Base-by-base conservation (phyloP, 2,113 vertebrate genomes). In the Callopanchax toddi region DNA sequence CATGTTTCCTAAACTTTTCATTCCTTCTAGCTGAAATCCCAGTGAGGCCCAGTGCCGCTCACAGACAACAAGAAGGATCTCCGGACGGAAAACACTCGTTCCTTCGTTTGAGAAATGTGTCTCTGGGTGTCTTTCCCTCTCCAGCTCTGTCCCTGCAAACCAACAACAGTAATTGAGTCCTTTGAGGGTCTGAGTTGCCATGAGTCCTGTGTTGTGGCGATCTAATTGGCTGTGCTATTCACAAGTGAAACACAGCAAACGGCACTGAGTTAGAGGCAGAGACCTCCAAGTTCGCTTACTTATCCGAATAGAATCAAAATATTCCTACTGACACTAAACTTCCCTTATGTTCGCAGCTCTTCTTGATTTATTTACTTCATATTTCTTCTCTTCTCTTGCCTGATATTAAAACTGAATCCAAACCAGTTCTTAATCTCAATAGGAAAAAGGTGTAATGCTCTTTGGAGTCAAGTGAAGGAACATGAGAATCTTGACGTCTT, bases 111-210 rank as follows among this genome's bases (percentile, higher is more conserved):
- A 78, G 67, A 67, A 82, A 73, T 81, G 22, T 42, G 39, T 57
- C 40, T 74, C 67, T 43, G 42, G 15, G 46, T 42, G 37, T 40
- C 40, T 68, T 60, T 67, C 65, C 49, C 45, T 63, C 40, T 61
- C 59, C 40, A 22, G 58, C 44, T 36, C 57, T 60, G 75, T 82
- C 78, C 60, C 50, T 26, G 66, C 67, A 79, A 86, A 76, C 72
- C 50, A 40, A 65, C 65, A 72, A 63, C 68, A 70, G 70, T 92
- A 92, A 92, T 91, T 91, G 84, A 77, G 78, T 91, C 90, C 87
- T 90, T 76, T 62, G 89, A 91, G 91, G 83, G 74, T 57, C 44
- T 2, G 10, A 46, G 86, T 91, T 91, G 85, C 91, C 83, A 87
- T 83, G 84, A 84, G 85, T 60, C 68, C 74, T 57, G 75, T 74